These are phyloP conservation scores for Amazonetta brasiliensis DNA, from an alignment of 2,797 vertebrate species.

Conservation along the genomic window DNA sequence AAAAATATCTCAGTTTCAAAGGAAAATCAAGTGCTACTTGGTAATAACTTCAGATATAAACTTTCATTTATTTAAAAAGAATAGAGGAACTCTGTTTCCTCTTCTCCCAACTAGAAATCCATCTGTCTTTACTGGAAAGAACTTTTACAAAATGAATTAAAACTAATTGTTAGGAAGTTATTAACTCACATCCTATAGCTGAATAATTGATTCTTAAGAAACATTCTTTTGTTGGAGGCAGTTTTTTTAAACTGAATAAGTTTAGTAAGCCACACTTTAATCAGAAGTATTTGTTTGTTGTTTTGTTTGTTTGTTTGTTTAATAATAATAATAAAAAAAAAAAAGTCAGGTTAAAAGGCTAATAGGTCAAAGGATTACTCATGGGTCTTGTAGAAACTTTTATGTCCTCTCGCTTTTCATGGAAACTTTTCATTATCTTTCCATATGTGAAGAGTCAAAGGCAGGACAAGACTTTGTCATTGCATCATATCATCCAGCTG, in stretches of 20 bases:
- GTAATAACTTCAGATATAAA: not conserved
- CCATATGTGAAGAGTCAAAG: not conserved
- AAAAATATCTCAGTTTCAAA: no score
- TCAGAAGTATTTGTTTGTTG: not conserved
- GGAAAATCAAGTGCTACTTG: not conserved
- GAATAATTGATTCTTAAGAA: not conserved
- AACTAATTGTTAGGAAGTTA: not conserved
- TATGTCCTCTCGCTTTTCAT: not conserved
- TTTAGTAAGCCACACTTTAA: not conserved
- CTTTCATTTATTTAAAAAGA: not conserved
- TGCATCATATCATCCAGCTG: no score
- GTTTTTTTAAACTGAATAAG: no score
- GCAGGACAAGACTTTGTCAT: not conserved
- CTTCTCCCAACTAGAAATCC: not conserved
- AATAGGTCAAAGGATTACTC: not conserved
- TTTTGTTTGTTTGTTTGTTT: no score
- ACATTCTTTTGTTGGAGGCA: not conserved
- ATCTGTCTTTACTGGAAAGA: not conserved
- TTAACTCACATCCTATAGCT: not conserved
- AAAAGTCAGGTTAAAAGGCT: not conserved
- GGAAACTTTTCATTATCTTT: not conserved
- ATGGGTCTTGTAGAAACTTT: not conserved
- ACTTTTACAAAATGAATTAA: not conserved
- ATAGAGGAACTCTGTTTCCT: not conserved
- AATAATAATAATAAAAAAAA: no score